Evolutionary conservation across 2,888 invertebrate genomes (phyloP).

Genomic region (Tholera decimalis): DNA sequence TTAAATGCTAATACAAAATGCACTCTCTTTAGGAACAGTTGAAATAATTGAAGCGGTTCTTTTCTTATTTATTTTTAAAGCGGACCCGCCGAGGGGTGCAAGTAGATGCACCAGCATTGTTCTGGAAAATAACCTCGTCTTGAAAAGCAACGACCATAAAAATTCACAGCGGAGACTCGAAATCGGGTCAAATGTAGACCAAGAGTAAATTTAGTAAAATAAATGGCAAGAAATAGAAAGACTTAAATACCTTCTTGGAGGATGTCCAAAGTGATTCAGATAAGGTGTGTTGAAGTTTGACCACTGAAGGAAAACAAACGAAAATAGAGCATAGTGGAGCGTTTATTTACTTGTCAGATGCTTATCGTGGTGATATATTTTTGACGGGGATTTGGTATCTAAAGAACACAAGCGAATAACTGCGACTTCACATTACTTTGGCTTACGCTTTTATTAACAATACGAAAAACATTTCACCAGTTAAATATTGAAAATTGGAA

Average conservation of each 20-base stretch:
- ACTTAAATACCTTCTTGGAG: slow-evolving; percentile 76
- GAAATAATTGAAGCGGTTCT: slow-evolving; percentile 70
- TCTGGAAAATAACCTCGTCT: slow-evolving; percentile 77
- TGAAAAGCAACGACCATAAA: slow-evolving; percentile 77
- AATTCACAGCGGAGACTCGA: slow-evolving; percentile 69
- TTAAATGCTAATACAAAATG: slow-evolving; percentile 66
- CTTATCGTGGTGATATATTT: slow-evolving; percentile 45
- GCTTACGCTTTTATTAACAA: neutral
- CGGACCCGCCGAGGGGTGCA: slow-evolving; percentile 58
- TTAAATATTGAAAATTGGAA: slow-evolving; percentile 4
- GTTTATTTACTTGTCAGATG: slow-evolving; percentile 54
- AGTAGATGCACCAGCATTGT: slow-evolving; percentile 73
- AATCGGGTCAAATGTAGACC: slow-evolving; percentile 73
- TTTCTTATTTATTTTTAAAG: slow-evolving; percentile 70
- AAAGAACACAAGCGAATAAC: slow-evolving; percentile 7
- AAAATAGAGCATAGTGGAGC: slow-evolving; percentile 37
- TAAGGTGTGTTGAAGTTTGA: slow-evolving; percentile 63
- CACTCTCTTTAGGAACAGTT: slow-evolving; percentile 60
- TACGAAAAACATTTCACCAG: slow-evolving; percentile 6
- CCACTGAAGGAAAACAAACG: slow-evolving; percentile 53
- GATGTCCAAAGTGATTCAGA: slow-evolving; percentile 68
- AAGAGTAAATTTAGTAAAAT: slow-evolving; percentile 73
- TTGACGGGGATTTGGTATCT: slow-evolving; percentile 38
- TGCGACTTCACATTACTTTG: neutral
- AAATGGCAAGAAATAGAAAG: slow-evolving; percentile 68